Evolutionary conservation across 2,113 vertebrate species (phyloP).

Genomic region (Micromys minutus): DNA sequence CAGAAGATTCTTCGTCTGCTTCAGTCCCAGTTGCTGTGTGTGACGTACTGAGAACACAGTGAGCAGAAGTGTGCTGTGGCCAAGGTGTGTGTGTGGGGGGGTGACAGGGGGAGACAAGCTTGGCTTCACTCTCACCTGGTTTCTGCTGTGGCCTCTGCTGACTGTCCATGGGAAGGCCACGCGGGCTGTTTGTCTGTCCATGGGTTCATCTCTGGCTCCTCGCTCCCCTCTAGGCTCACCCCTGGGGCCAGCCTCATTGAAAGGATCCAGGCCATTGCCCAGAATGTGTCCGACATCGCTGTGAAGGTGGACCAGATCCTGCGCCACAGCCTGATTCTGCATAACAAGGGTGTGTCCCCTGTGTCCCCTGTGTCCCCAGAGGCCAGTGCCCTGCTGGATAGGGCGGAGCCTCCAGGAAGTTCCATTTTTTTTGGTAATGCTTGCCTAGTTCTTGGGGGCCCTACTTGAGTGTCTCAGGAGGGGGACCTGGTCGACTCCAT

Average conservation of each 20-base stretch:
- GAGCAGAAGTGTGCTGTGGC: background rate
- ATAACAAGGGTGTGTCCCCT: slow-evolving; percentile 86
- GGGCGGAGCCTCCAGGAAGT: background rate
- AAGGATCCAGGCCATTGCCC: slow-evolving; percentile 97
- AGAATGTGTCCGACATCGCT: slow-evolving; percentile 96
- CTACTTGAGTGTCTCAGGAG: background rate
- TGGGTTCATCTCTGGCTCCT: background rate
- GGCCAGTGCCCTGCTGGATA: background rate
- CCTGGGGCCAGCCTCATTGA: slow-evolving; percentile 91
- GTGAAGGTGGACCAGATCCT: slow-evolving; percentile 96
- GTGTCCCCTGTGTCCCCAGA: background rate
- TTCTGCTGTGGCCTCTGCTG: accelerated
- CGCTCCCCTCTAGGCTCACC: slow-evolving; percentile 86
- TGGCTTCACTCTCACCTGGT: accelerated
- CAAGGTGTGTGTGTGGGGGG: background rate
- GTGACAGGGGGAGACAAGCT: no score
- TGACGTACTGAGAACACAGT: accelerated
- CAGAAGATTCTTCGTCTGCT: background rate
- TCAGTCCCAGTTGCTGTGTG: background rate
- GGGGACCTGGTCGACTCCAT: background rate
- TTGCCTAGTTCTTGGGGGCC: background rate
- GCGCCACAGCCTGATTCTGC: slow-evolving; percentile 90
- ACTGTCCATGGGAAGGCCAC: no score
- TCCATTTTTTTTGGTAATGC: background rate
- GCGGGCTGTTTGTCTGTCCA: no score